phyloP scores from a whole-genome alignment of 2,113 vertebrate genomes.

The Rousettus leschenaultii region DNA sequence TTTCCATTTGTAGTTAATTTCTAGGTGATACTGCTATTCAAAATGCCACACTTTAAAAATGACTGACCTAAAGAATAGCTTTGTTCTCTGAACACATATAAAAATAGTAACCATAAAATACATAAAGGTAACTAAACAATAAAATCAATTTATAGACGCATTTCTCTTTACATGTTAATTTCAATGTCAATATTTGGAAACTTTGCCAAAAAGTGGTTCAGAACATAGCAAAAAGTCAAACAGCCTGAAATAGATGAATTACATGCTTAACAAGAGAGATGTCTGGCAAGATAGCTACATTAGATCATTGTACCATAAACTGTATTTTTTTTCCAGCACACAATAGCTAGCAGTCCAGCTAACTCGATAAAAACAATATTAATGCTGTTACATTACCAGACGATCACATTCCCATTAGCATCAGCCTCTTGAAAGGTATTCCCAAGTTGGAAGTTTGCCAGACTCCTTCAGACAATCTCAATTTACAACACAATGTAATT shows the following conservation, averaged over 20 bases:
- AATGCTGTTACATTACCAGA: slow-evolving; percentile 31
- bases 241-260: slow-evolving; percentile 42
- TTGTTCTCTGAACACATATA: neutral
- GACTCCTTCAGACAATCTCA: slow-evolving; percentile 54
- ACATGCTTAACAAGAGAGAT: slow-evolving; percentile 69
- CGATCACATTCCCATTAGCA: slow-evolving; percentile 49
- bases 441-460: slow-evolving; percentile 71
- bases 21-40: neutral
- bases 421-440: slow-evolving; percentile 64
- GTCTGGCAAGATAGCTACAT: slow-evolving; percentile 62
- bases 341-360: slow-evolving; percentile 61
- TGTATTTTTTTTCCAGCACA: slow-evolving; percentile 41
- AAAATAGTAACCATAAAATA: slow-evolving; percentile 15
- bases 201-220: neutral
- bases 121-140: neutral
- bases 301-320: slow-evolving; percentile 63
- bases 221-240: slow-evolving; percentile 4
- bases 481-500: slow-evolving; percentile 71
- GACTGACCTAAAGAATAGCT: neutral
- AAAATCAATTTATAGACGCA: neutral
- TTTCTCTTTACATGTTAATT: neutral
- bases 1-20: neutral
- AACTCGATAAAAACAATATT: slow-evolving; percentile 50
- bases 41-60: neutral
- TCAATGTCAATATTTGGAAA: neutral